Evolutionary conservation across 2,797 vertebrate species (phyloP).

Genomic region (Ispidina picta): DNA sequence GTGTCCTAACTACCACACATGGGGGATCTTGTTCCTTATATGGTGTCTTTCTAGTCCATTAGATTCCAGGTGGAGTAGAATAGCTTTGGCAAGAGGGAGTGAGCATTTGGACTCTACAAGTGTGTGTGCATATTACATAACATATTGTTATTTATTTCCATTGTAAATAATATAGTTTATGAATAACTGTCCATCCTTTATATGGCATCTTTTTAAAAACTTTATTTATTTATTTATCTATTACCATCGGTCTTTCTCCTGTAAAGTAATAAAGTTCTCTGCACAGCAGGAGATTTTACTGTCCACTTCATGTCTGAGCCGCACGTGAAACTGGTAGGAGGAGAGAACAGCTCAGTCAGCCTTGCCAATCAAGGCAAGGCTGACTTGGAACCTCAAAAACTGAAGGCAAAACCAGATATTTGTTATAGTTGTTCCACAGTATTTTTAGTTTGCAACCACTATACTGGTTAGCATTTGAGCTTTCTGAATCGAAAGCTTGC

Average conservation of each 20-base stretch:
- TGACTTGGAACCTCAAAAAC: background rate
- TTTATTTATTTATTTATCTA: background rate
- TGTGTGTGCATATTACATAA: background rate
- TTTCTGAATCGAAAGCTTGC: background rate
- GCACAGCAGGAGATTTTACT: constrained; percentile 17
- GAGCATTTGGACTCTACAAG: background rate
- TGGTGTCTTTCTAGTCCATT: background rate
- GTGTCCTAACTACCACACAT: background rate
- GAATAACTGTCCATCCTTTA: background rate
- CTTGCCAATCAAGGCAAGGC: background rate
- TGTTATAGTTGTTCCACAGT: background rate
- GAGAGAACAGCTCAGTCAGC: background rate
- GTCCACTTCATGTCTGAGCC: background rate
- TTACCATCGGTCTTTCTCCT: background rate
- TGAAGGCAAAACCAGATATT: background rate
- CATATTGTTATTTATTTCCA: background rate
- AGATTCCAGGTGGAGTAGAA: background rate
- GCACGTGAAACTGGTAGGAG: background rate
- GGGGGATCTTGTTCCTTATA: background rate
- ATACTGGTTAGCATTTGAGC: background rate
- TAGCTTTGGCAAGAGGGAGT: background rate
- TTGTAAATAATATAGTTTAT: background rate
- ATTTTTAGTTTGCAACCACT: background rate
- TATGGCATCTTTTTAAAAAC: background rate
- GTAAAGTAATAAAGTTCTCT: background rate